Conservation (phyloP, 2,113 vertebrate species). For the Anthoscopus minutus region DNA sequence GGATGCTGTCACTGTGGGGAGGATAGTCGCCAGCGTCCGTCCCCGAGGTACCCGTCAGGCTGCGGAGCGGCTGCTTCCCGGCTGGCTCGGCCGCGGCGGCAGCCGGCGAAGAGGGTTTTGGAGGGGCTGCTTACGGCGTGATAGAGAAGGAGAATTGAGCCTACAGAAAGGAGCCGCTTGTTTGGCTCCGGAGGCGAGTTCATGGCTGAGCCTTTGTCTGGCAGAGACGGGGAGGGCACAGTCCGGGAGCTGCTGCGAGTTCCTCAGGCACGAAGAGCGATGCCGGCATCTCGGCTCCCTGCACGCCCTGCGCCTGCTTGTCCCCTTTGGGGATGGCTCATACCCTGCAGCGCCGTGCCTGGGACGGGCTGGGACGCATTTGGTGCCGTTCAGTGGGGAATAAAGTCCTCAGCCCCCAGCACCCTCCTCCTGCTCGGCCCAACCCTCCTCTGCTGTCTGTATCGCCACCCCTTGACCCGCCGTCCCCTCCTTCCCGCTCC, state of each 20-base stretch:
- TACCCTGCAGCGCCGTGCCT: neutral
- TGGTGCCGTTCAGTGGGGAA: neutral
- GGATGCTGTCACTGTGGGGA: neutral
- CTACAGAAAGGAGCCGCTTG: neutral
- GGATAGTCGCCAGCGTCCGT: neutral
- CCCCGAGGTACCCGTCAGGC: neutral
- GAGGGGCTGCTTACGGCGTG: neutral
- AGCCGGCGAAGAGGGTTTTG: neutral
- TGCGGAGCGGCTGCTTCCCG: neutral
- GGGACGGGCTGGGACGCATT: neutral
- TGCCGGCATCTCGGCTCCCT: neutral
- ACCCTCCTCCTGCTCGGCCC: neutral
- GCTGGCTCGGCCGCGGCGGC: neutral
- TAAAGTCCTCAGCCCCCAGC: neutral
- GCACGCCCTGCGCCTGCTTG: neutral
- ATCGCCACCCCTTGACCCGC: neutral
- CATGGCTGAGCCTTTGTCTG: neutral
- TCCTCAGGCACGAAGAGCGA: fast-evolving
- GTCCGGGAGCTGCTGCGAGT: neutral
- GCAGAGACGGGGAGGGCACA: neutral
- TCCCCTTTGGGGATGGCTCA: neutral
- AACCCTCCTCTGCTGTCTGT: neutral
- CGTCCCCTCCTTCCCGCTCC: neutral
- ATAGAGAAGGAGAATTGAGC: neutral
- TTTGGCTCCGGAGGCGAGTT: neutral